phyloP scores from a whole-genome alignment of 2,113 vertebrate species.

The Athene noctua region DNA sequence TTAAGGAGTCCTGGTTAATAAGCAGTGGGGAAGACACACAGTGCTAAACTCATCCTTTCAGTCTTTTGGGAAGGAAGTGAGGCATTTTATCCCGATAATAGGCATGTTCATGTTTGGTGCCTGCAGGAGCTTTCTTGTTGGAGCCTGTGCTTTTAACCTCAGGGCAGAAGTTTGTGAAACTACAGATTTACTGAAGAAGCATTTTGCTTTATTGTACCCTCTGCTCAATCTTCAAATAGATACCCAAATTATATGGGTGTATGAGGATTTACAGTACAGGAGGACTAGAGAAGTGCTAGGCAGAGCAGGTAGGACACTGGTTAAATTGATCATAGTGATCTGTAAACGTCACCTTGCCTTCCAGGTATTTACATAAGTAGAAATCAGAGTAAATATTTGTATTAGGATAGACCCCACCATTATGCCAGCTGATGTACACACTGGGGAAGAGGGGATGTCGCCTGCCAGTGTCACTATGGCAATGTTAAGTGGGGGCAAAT shows the following conservation, averaged over 20 bases:
- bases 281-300: neutral
- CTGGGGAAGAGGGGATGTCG: neutral
- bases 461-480: neutral
- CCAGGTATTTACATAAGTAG: neutral
- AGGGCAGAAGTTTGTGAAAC: neutral
- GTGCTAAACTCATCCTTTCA: neutral
- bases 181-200: neutral
- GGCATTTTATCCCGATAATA: neutral
- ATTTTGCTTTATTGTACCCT: neutral
- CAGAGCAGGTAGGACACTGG: neutral
- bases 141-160: neutral
- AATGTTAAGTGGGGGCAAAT: neutral
- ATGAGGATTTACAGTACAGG: neutral
- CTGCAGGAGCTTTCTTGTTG: neutral
- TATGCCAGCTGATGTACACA: neutral
- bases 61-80: neutral
- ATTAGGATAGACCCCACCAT: neutral
- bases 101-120: neutral
- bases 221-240: neutral
- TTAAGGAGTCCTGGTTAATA: neutral
- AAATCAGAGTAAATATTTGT: slow-evolving; percentile 47
- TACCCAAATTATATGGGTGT: neutral
- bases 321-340: neutral
- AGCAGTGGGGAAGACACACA: neutral
- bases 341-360: neutral